Evolutionary conservation across 2,797 vertebrate species (phyloP).

Genomic region (Buphagus erythrorhynchus): DNA sequence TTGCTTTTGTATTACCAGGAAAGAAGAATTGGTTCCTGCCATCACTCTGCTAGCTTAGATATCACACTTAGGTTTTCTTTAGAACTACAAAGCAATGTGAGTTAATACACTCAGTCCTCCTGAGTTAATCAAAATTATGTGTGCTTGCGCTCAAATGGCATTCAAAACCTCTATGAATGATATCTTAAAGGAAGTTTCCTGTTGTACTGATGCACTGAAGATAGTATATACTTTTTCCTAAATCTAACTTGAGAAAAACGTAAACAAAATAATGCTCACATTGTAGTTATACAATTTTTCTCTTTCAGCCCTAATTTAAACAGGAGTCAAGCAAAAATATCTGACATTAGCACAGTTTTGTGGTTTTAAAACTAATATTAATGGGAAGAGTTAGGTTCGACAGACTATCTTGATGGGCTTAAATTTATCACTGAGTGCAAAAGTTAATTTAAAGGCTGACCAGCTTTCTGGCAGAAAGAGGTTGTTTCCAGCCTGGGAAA

Average conservation of each 20-base stretch:
- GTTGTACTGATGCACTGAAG: background rate
- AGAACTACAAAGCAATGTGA: background rate
- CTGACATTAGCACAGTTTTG: background rate
- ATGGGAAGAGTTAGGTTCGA: background rate
- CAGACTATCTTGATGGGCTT: background rate
- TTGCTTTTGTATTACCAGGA: background rate
- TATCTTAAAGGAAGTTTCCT: background rate
- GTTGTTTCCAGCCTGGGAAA: background rate
- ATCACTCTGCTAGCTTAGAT: background rate
- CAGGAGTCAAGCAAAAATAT: background rate
- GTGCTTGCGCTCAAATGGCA: background rate
- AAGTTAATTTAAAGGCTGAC: slow-evolving; percentile 6
- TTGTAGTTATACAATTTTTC: background rate
- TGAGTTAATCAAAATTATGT: background rate
- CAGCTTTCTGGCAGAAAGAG: background rate
- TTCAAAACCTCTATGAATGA: background rate
- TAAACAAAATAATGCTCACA: background rate
- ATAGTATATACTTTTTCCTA: background rate
- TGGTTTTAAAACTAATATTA: background rate
- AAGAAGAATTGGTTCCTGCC: background rate
- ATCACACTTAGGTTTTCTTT: background rate
- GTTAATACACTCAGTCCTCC: background rate
- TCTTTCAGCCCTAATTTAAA: background rate
- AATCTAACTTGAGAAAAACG: background rate
- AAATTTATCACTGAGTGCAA: background rate